phyloP scores from a whole-genome alignment of 1,140 invertebrate genomes.

The Cydia splendana region DNA sequence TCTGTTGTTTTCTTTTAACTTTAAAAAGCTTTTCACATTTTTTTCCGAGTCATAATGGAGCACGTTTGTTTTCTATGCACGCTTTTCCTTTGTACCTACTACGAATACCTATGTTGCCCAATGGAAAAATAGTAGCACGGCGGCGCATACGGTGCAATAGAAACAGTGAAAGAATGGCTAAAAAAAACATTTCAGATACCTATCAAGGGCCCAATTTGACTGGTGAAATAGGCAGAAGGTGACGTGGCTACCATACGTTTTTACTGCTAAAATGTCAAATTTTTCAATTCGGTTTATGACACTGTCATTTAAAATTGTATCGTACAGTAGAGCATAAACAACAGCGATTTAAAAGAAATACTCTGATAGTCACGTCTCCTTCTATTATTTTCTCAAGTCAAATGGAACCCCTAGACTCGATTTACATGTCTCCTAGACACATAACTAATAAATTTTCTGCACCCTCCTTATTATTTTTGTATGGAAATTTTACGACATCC shows the following conservation, averaged over 20 bases:
- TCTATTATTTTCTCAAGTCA: not conserved
- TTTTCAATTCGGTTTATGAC: too few relatives aligned
- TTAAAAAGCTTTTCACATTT: not conserved
- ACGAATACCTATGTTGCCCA: not conserved
- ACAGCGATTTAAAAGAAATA: too few relatives aligned
- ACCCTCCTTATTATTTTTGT: constrained; percentile 23
- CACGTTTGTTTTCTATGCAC: constrained; percentile 32
- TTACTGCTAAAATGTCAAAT: too few relatives aligned
- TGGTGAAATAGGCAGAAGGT: too few relatives aligned
- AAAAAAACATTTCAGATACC: not conserved
- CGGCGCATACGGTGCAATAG: not conserved
- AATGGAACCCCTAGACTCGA: not conserved
- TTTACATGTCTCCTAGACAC: constrained; percentile 21
- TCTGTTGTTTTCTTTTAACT: not conserved
- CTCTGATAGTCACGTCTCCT: not conserved
- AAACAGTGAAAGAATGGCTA: constrained; percentile 4
- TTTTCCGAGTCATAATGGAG: not conserved
- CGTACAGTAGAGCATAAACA: too few relatives aligned
- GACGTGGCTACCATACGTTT: too few relatives aligned
- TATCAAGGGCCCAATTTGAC: not conserved
- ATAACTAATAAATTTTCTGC: constrained; percentile 1
- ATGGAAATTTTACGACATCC: constrained; percentile 32
- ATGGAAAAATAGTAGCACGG: not conserved
- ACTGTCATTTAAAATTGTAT: too few relatives aligned
- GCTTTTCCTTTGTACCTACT: not conserved